Conservation (phyloP, 2,113 vertebrate species). For the Archocentrus centrarchus region DNA sequence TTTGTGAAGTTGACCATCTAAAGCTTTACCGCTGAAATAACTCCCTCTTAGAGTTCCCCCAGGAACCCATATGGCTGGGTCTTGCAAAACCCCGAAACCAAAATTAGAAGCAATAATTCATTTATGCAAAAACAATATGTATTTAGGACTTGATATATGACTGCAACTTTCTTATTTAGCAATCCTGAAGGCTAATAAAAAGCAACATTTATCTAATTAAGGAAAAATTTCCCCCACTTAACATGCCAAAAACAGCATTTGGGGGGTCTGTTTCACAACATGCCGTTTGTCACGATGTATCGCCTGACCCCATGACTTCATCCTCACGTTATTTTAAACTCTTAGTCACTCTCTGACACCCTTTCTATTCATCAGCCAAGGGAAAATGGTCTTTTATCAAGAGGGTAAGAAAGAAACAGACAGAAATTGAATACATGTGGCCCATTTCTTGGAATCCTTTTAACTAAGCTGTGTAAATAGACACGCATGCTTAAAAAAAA, state of each 20-base stretch:
- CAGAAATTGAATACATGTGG: constrained; percentile 46
- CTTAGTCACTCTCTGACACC: constrained; percentile 42
- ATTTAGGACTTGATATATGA: constrained; percentile 55
- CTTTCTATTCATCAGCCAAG: constrained; percentile 35
- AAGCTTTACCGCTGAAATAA: constrained; percentile 32
- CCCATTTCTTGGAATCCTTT: constrained; percentile 5
- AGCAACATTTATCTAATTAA: constrained; percentile 57
- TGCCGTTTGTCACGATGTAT: constrained; percentile 45
- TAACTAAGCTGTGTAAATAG: neutral
- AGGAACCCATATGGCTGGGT: constrained; percentile 31
- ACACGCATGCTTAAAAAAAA: neutral
- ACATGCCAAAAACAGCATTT: constrained; percentile 57
- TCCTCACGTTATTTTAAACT: constrained; percentile 60
- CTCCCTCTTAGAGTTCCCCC: constrained; percentile 14
- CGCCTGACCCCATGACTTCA: constrained; percentile 55
- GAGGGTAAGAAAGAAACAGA: constrained; percentile 17
- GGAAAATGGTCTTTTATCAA: constrained; percentile 23
- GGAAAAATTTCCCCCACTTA: constrained; percentile 27
- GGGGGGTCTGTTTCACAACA: constrained; percentile 49
- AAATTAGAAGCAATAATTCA: constrained; percentile 59
- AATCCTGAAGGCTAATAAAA: constrained; percentile 55
- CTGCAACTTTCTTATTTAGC: constrained; percentile 48
- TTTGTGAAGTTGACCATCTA: constrained; percentile 16
- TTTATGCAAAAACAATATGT: constrained; percentile 43
- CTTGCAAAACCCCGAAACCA: constrained; percentile 43